phyloP scores from a whole-genome alignment of 2,797 vertebrate genomes.

The Myiotriccus ornatus region DNA sequence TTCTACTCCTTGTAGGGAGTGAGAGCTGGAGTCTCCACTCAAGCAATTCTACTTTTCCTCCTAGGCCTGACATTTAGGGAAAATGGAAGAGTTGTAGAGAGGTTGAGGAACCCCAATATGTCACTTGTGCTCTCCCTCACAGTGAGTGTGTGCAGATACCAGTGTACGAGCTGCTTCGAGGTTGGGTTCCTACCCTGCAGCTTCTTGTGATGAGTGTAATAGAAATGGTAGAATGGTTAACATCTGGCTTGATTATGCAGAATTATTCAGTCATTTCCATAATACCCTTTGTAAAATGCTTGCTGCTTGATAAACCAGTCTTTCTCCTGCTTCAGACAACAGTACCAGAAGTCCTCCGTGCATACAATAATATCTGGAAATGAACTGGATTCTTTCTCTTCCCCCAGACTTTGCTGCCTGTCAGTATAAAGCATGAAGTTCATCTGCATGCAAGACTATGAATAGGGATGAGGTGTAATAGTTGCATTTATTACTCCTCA shows the following conservation, averaged over 20 bases:
- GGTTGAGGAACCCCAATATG: background rate
- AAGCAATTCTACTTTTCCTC: background rate
- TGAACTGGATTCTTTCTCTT: background rate
- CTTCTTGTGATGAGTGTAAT: constrained; percentile 1
- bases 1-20: background rate
- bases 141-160: background rate
- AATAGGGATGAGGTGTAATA: constrained; percentile 26
- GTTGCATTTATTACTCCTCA: constrained; percentile 34
- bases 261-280: constrained; percentile 62
- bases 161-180: background rate
- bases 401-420: background rate
- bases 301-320: constrained; percentile 20
- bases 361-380: background rate
- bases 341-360: background rate
- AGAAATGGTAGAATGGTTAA: constrained; percentile 29
- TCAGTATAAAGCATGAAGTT: background rate
- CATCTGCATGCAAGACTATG: background rate
- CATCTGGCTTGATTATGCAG: constrained; percentile 54
- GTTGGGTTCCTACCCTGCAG: constrained; percentile 18
- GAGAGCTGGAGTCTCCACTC: background rate
- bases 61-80: background rate
- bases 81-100: background rate
- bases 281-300: constrained; percentile 43
- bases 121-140: background rate
- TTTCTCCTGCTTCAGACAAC: background rate